These are phyloP conservation scores for Myiopsitta monachus DNA, from an alignment of 2,113 vertebrate genomes.

Conservation along the genomic window DNA sequence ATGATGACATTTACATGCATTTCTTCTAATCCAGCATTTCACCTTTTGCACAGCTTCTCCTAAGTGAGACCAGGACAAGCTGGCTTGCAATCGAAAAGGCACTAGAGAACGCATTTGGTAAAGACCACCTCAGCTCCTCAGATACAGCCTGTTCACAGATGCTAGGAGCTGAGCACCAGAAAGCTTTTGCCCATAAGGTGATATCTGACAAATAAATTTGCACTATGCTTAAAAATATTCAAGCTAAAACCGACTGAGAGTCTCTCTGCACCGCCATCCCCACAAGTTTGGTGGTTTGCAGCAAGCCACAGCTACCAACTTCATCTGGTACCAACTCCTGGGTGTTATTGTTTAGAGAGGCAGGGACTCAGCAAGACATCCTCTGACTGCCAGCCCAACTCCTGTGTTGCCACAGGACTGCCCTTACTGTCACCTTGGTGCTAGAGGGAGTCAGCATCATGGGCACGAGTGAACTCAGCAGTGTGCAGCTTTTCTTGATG, in stretches of 20 bases:
- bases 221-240: neutral
- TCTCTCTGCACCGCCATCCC: neutral
- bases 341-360: neutral
- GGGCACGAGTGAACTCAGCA: neutral
- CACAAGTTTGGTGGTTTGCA: neutral
- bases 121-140: neutral
- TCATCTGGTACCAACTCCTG: neutral
- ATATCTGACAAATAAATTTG: neutral
- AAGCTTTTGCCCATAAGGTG: neutral
- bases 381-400: neutral
- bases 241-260: accelerated
- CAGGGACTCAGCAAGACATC: neutral
- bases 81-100: neutral
- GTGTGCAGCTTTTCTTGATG: neutral
- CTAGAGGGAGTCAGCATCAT: accelerated
- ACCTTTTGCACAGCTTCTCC: neutral
- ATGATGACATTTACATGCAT: neutral
- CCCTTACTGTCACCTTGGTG: neutral
- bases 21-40: neutral
- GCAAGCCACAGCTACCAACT: neutral
- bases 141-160: neutral
- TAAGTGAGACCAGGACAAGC: neutral
- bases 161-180: neutral
- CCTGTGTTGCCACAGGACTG: neutral
- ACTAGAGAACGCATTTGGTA: neutral